Conservation (phyloP, 2,888 invertebrate species). For the Drosophila incognita region DNA sequence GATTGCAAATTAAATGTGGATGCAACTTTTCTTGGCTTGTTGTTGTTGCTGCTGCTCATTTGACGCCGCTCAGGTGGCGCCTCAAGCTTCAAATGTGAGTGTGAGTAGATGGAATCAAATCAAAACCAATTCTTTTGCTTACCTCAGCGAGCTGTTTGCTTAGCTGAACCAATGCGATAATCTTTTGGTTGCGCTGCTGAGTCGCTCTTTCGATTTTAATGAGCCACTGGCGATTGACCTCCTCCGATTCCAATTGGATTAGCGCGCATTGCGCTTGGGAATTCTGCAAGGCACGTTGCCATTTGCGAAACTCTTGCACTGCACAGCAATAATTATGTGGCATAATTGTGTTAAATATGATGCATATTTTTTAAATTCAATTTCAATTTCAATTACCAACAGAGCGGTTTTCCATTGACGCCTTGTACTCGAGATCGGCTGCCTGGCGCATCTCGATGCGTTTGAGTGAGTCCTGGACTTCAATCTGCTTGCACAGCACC, state of each 20-base stretch:
- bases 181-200: constrained; percentile 27
- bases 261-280: background rate
- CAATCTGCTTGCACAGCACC: constrained; percentile 25
- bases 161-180: constrained; percentile 17
- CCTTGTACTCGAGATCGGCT: background rate
- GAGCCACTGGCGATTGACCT: constrained; percentile 4
- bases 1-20: constrained; percentile 1
- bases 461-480: constrained; percentile 28
- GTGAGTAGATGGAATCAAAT: background rate
- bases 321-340: background rate
- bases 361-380: background rate
- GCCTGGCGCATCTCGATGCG: background rate
- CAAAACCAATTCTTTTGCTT: background rate
- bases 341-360: background rate
- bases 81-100: background rate
- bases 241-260: background rate
- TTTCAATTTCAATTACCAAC: constrained; percentile 20
- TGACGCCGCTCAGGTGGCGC: background rate
- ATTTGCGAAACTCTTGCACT: constrained; percentile 38
- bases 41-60: background rate
- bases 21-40: background rate
- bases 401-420: constrained; percentile 26
- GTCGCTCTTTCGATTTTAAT: constrained; percentile 18
- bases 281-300: constrained; percentile 5
- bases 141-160: background rate